Conservation (phyloP, 2,888 invertebrate genomes). For the Cheilosia scutellata region DNA sequence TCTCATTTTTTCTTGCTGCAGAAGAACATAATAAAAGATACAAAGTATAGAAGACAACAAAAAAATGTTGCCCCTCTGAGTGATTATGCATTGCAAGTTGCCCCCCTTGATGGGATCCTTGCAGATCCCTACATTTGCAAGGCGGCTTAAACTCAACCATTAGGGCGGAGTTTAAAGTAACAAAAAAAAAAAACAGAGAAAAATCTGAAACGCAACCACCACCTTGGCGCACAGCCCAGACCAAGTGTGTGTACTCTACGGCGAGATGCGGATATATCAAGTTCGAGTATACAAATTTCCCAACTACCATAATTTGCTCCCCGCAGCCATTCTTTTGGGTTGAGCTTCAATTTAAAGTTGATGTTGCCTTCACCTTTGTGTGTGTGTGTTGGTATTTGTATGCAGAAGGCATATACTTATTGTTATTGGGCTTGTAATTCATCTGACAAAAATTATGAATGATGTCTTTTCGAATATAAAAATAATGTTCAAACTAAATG, state of each 20-base stretch:
- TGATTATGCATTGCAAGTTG: slow-evolving; percentile 43
- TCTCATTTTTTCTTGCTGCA: slow-evolving; percentile 10
- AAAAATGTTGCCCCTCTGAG: slow-evolving; percentile 12
- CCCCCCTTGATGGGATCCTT: slow-evolving; percentile 64
- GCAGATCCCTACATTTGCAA: slow-evolving; percentile 47
- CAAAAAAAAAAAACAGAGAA: slow-evolving; percentile 14
- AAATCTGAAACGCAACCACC: slow-evolving; percentile 61
- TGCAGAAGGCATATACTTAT: slow-evolving; percentile 13
- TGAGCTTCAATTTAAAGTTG: slow-evolving; percentile 63
- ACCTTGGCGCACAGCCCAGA: slow-evolving; percentile 41
- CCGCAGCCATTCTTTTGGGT: slow-evolving; percentile 69
- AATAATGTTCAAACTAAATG: slow-evolving; percentile 68
- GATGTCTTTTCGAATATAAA: slow-evolving; percentile 70
- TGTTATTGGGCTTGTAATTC: slow-evolving; percentile 37
- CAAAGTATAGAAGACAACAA: neutral
- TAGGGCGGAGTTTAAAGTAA: slow-evolving; percentile 63
- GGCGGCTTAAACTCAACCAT: slow-evolving; percentile 75
- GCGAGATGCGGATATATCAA: slow-evolving; percentile 66
- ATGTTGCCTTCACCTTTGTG: slow-evolving; percentile 8
- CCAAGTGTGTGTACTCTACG: slow-evolving; percentile 53
- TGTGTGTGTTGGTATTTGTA: slow-evolving; percentile 7
- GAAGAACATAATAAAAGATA: slow-evolving; percentile 5
- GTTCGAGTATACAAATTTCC: slow-evolving; percentile 48
- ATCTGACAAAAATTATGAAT: slow-evolving; percentile 71
- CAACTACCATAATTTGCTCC: slow-evolving; percentile 74